Base-by-base conservation (phyloP, 1,140 invertebrate genomes). In the Leptopilina boulardi region DNA sequence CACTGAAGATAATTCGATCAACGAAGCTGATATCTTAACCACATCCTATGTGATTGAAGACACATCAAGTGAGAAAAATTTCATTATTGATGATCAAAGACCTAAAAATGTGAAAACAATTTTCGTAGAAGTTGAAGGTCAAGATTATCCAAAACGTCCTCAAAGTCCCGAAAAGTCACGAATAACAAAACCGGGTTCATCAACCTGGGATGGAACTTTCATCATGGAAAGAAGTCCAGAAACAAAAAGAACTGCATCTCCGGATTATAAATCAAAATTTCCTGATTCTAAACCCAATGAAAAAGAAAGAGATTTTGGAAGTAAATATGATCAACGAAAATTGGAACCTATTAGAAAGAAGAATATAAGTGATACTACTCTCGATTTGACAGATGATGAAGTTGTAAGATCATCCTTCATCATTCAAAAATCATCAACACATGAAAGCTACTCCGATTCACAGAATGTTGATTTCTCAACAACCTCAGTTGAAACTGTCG, bases 41-140 rank as follows among this genome's bases (percentile, higher is more conserved):
- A 82, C 84, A 2, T 87, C 87, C 0, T 90, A 89, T 79, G 59
- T 87, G 1, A 87, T 90, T 5, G 88, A 91, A 38, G 87, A 88
- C 44, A 87, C 88, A 8, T 80, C 85, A 3, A 88, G 85, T 19
- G 82, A 84, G 15, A 82, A 83, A 47, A 88, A 80, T 51, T 83
- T 87, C 38, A 79, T 75, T 6, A 78, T 85, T 26, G 42, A 82
- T 2, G 19, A 70, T 2, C 23, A 30, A 30, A 38, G 8, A 38
- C 34, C 34, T 9, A 38, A 38, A 9, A 38, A 38, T 9, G 34
- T 38, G 5, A 38, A 38, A 38, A 15, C 51, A 15, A 30, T 66
- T 3, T 30, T 30, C 19, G 41, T 73, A 10, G 76, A 78, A 42
- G 47, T 59, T n/a, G 76, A 70, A 10, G 70, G 13, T 23, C 34